Percentiles rank a stretch among this genome's conserved stretches.
phyloP scores from a whole-genome alignment of 2,888 invertebrate genomes.

The Meloe dianella region DNA sequence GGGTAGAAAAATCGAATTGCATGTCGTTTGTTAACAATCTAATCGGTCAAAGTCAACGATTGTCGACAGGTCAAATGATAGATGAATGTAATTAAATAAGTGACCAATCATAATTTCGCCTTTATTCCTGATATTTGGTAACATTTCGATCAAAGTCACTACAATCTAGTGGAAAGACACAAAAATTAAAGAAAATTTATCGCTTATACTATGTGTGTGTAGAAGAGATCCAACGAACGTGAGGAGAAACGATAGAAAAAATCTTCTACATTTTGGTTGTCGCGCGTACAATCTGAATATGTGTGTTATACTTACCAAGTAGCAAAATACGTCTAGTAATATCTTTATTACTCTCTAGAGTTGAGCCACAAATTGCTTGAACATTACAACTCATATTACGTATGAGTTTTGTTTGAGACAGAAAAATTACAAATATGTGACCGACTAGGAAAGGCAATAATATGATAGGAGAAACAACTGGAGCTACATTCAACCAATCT shows the following conservation, averaged over 20 bases:
- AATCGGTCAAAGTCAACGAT: slow-evolving; percentile 58
- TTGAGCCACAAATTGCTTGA: slow-evolving; percentile 51
- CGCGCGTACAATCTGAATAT: slow-evolving; percentile 41
- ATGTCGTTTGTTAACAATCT: slow-evolving; percentile 31
- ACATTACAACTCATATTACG: slow-evolving; percentile 52
- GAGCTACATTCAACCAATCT: not conserved
- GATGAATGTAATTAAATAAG: slow-evolving; percentile 60
- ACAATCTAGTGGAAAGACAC: slow-evolving; percentile 17
- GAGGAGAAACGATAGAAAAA: not conserved
- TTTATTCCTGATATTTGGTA: slow-evolving; percentile 50
- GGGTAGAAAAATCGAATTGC: slow-evolving; percentile 17
- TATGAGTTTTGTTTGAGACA: slow-evolving; percentile 38
- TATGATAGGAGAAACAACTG: not conserved
- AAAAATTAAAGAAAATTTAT: not conserved
- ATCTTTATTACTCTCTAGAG: slow-evolving; percentile 54
- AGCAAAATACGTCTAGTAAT: slow-evolving; percentile 43
- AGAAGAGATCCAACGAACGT: not conserved
- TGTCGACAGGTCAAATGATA: slow-evolving; percentile 57
- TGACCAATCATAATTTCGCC: slow-evolving; percentile 60
- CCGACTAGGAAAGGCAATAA: slow-evolving; percentile 27
- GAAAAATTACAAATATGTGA: slow-evolving; percentile 56
- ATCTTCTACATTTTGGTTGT: not conserved
- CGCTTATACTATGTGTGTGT: not conserved
- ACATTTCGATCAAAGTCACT: slow-evolving; percentile 51
- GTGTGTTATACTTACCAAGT: slow-evolving; percentile 47